Evolutionary conservation across 1,140 invertebrate genomes (phyloP), one percentile per base, ranked within the genome.

Genomic region (Dendroctonus valens): DNA sequence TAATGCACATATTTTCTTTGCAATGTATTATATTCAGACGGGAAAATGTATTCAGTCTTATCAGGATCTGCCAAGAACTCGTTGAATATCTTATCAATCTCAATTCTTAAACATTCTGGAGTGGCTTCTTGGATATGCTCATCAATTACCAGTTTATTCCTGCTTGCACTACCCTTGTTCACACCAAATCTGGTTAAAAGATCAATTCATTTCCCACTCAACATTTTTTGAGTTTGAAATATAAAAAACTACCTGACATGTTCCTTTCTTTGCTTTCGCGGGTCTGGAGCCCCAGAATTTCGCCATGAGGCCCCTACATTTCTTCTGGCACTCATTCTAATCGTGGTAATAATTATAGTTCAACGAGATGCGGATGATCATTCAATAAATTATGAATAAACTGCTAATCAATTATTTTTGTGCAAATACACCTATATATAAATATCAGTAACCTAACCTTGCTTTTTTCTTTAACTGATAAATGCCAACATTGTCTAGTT

Each of bases 1-100:
- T 83, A 77, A 77, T 91, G 90, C 59, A 91, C 83, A 76, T 89
- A 91, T 44, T 85, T 87, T 75, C 90, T 79, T 76, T 91, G 87
- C 55, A 83, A 82, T 8, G 86, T 84, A 42, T 83, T 86, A 49
- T 91, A 83, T 3, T 86, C 86, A 12, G 86, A 84, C 15, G 89
- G 87, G 79, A 90, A 90, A 12, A 69, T 68, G 54, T 70, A 69
- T 65, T 73, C 70, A 41, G 62, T 69, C 39, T 55, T 48, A 9
- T 69, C 67, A 39, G 58, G 61, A 65, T 73, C 60, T 11, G 55
- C 62, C 6, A 73, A 40, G 48, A 73, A 73, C 2, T 58, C 54
- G 41, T 65, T 64, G 46, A 73, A 65, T 40, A 69, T 70, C 9
- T 70, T 46, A 58, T 73, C 72, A 38, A 73, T 70, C 49, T 73